A percentile compares a stretch with the other conserved stretches of the same genome.
Evolutionary conservation across 1,140 invertebrate genomes (phyloP).

Genomic region (Oscheius sp.): DNA sequence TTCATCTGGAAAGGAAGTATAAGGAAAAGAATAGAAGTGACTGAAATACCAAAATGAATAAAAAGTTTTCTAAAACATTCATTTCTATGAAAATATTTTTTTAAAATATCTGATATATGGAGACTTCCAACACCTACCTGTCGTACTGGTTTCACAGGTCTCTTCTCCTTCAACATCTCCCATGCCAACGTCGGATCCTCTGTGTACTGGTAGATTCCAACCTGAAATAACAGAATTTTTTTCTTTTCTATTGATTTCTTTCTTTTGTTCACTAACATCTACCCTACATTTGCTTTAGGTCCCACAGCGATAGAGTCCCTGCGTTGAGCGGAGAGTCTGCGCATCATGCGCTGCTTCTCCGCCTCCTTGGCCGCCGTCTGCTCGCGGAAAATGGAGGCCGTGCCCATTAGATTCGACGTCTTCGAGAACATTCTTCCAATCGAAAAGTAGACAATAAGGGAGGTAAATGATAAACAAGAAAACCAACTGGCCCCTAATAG

Average conservation of each 20-base stretch:
- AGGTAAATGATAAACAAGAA: too few species aligned
- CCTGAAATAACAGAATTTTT: conserved; percentile 31
- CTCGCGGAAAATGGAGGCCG: conserved; percentile 14
- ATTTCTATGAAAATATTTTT: not conserved
- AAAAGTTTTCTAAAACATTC: not conserved
- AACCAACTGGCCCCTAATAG: too few species aligned
- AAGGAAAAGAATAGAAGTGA: not conserved
- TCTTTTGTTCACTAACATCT: not conserved
- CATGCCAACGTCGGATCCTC: conserved; percentile 44
- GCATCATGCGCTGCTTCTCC: not conserved
- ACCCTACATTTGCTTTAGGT: conserved; percentile 2
- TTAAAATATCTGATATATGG: not conserved
- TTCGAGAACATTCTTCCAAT: conserved; percentile 27
- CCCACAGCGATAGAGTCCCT: not conserved
- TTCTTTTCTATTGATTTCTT: too few species aligned
- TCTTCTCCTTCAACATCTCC: conserved; percentile 46
- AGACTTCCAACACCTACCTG: conserved; percentile 10
- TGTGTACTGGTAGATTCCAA: conserved; percentile 43
- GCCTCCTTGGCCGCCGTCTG: conserved; percentile 1
- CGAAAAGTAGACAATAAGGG: too few species aligned
- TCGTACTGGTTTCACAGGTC: conserved; percentile 43
- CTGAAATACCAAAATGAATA: not conserved
- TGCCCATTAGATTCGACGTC: conserved; percentile 14
- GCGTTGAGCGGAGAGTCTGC: not conserved
- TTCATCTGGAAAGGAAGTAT: conserved; percentile 35